phyloP scores from a whole-genome alignment of 1,140 invertebrate species.

The Scaptomyza montana region DNA sequence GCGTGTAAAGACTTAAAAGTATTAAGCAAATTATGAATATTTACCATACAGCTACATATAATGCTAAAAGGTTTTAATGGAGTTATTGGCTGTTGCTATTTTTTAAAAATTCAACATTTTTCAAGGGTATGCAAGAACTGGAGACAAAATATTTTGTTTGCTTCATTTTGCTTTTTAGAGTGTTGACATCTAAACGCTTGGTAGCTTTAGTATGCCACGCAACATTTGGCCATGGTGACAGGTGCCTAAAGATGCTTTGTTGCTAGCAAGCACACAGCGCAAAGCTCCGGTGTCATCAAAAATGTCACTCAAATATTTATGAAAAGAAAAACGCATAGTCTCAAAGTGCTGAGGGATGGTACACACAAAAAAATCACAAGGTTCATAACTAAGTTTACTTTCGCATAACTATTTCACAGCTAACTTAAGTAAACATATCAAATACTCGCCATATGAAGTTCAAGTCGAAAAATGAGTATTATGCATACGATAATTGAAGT shows the following conservation, averaged over 20 bases:
- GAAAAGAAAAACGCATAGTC: conserved; percentile 68
- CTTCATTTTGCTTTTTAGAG: conserved; percentile 21
- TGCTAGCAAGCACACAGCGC: conserved; percentile 55
- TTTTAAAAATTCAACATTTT: not conserved
- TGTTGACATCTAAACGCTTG: conserved; percentile 78
- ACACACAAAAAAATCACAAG: not conserved
- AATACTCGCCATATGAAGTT: too few species aligned
- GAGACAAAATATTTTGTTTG: not conserved
- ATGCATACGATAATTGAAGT: too few species aligned
- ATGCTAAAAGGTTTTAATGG: not conserved
- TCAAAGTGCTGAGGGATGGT: not conserved
- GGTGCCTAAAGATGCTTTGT: conserved; percentile 74
- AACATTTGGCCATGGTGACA: conserved; percentile 78
- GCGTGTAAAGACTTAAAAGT: not conserved
- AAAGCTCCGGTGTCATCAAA: conserved; percentile 80
- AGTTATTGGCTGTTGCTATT: not conserved
- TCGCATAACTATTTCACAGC: too few species aligned
- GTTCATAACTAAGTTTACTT: too few species aligned
- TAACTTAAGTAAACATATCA: too few species aligned
- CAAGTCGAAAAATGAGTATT: too few species aligned
- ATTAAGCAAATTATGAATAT: not conserved
- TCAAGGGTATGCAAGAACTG: conserved; percentile 34
- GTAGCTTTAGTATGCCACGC: conserved; percentile 73
- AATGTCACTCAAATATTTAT: conserved; percentile 82
- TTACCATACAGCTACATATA: not conserved